Evolutionary conservation across 2,113 vertebrate species (phyloP).

Genomic region (Anas platyrhynchos): DNA sequence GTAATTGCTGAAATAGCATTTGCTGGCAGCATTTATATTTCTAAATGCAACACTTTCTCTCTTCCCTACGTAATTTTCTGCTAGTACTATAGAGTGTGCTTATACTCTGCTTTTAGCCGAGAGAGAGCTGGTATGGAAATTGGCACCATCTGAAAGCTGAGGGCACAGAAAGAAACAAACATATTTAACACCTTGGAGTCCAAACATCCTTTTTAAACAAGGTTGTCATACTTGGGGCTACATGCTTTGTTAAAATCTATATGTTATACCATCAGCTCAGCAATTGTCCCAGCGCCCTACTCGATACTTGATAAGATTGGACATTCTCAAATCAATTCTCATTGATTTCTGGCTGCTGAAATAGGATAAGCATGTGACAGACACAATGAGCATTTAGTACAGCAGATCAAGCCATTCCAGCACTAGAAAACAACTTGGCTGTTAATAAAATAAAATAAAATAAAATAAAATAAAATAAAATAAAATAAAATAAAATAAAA

Average conservation of each 20-base stretch:
- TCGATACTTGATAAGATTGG: constrained; percentile 72
- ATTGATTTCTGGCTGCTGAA: constrained; percentile 73
- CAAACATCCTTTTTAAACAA: constrained; percentile 3
- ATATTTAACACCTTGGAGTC: constrained; percentile 27
- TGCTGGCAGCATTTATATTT: constrained; percentile 71
- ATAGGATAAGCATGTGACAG: constrained; percentile 65
- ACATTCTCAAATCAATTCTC: constrained; percentile 75
- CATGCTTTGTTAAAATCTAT: constrained; percentile 50
- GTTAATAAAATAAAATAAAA: not conserved
- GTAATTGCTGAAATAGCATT: constrained; percentile 83
- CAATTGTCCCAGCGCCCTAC: constrained; percentile 29
- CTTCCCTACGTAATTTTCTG: constrained; percentile 21
- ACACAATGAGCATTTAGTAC: constrained; percentile 55
- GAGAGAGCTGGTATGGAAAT: constrained; percentile 17
- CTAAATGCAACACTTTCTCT: constrained; percentile 67
- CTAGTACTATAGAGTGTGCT: constrained; percentile 41
- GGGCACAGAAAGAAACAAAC: not conserved
- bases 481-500: too few relatives aligned
- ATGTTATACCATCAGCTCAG: constrained; percentile 43
- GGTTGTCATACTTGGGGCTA: constrained; percentile 31
- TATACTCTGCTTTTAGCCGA: constrained; percentile 1
- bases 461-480: not conserved
- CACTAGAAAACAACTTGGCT: constrained; percentile 5
- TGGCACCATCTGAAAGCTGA: constrained; percentile 16
- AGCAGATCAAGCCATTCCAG: constrained; percentile 47